Evolutionary conservation across 2,888 invertebrate genomes (phyloP), one percentile per base, ranked within the genome.

Genomic region (Melinaea menophilus): DNA sequence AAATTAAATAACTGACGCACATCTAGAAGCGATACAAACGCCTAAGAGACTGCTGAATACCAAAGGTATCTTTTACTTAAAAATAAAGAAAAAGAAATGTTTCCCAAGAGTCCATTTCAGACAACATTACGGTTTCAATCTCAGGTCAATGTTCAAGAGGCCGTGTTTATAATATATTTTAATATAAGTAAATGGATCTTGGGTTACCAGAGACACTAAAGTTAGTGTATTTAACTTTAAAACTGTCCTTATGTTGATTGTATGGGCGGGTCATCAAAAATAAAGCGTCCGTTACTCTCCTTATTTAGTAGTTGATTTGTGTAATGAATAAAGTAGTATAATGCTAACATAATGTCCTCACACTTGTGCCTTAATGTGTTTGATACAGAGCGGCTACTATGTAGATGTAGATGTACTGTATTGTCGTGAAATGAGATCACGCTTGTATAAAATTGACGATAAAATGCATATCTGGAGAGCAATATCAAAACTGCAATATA

Each of bases 401-500:
- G 69, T 67, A 72, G 64, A 51, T 57, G n/a, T n/a, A 65, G 22
- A 0, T 22, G 71, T 68, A 64, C 22, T 22, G 71, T 68, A 64
- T 65, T 69, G 61, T 66, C 63, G 69, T 69, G 67, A 67, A 75
- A 78, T 77, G 75, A 74, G 75, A 77, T 78, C 77, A 75, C 74
- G 72, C 73, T 68, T 68, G 74, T 68, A 72, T 75, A 69, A 74
- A 74, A 76, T 71, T 67, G 67, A 67, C 73, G 70, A 73, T 74
- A 71, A 74, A 64, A 72, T 1, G 69, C 72, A 72, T 72, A 68
- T 66, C 68, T 65, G 65, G 58, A 69, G 45, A 62, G 63, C 68
- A 67, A 70, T 70, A 67, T 66, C 56, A 60, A 51, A 62, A 60
- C 62, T 56, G 37, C 57, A 56, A 58, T 58, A 60, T 64, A 61